A percentile compares a stretch with the other conserved stretches of the same genome.
Evolutionary conservation across 1,140 invertebrate species (phyloP).

Genomic region (Leptinotarsa undecemlineata): DNA sequence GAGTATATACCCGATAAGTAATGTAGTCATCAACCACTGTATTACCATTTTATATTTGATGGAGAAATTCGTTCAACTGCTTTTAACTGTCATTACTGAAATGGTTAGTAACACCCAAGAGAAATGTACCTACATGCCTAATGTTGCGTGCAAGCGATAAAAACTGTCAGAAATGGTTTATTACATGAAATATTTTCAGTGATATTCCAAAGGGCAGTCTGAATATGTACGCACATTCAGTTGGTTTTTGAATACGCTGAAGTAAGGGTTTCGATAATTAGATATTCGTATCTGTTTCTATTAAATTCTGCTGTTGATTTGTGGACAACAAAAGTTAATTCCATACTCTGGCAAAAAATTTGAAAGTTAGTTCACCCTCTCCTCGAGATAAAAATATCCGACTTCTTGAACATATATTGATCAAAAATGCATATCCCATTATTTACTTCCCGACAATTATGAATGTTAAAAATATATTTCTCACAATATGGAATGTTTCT

Average conservation of each 20-base stretch:
- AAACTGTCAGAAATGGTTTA: background rate
- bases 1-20: too few relatives aligned
- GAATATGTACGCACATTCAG: background rate
- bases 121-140: background rate
- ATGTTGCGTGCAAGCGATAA: conserved; percentile 1
- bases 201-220: background rate
- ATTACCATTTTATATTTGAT: background rate
- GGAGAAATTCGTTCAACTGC: background rate
- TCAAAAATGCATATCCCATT: too few relatives aligned
- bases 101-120: background rate
- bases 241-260: background rate
- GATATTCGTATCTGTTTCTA: background rate
- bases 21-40: background rate
- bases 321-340: too few relatives aligned
- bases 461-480: too few relatives aligned
- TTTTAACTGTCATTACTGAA: background rate
- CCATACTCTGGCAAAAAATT: too few relatives aligned
- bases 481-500: too few relatives aligned
- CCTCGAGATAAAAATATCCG: too few relatives aligned
- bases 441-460: too few relatives aligned
- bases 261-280: background rate
- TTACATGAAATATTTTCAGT: background rate
- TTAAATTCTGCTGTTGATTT: too few relatives aligned
- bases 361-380: too few relatives aligned
- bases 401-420: too few relatives aligned